phyloP scores from a whole-genome alignment of 2,797 vertebrate species.

The Aeoliscus strigatus region DNA sequence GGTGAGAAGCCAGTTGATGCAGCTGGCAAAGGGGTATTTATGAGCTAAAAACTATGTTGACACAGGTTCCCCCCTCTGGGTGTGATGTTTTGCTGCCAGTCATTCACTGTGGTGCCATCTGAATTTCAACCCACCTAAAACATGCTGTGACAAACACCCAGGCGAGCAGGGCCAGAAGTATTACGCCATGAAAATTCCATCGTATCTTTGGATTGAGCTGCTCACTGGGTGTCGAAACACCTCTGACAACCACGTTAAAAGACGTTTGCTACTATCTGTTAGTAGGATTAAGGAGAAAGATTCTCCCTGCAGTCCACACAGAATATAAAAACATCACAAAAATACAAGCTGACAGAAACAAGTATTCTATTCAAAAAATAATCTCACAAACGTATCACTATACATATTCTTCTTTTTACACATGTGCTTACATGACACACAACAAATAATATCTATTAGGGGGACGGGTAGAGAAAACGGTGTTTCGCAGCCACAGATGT shows the following conservation, averaged over 20 bases:
- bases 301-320: too few relatives aligned
- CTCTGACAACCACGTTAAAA: neutral
- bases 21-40: conserved; percentile 41
- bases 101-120: conserved; percentile 25
- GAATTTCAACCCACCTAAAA: conserved; percentile 28
- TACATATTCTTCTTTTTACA: too few relatives aligned
- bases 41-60: conserved; percentile 25
- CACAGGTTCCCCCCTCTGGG: conserved; percentile 28
- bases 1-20: neutral
- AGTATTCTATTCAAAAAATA: too few relatives aligned
- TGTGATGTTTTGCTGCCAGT: conserved; percentile 25
- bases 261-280: too few relatives aligned
- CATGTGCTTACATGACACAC: too few relatives aligned
- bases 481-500: too few relatives aligned
- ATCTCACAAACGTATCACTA: too few relatives aligned
- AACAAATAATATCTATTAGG: too few relatives aligned
- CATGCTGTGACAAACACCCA: conserved; percentile 20
- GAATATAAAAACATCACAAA: too few relatives aligned
- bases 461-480: too few relatives aligned
- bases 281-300: too few relatives aligned
- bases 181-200: conserved; percentile 6
- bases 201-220: neutral
- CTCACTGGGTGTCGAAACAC: conserved; percentile 2
- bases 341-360: too few relatives aligned
- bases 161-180: neutral